These are phyloP conservation scores for Cantharis rufa DNA, from an alignment of 2,888 invertebrate genomes.

Conservation along the genomic window DNA sequence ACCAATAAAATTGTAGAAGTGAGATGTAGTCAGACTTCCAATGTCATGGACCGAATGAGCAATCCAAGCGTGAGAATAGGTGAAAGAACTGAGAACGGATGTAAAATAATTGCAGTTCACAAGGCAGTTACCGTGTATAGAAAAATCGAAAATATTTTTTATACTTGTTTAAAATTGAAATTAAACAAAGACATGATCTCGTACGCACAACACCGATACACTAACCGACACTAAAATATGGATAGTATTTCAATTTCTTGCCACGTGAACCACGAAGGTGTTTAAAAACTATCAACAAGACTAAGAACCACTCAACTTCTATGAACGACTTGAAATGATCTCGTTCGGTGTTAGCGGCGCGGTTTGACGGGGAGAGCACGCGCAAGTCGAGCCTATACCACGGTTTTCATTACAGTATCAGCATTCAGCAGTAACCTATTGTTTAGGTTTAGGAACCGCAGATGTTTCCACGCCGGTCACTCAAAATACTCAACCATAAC, in stretches of 20 bases:
- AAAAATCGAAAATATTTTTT: background rate
- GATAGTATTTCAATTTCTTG: constrained; percentile 23
- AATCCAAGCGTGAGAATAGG: constrained; percentile 10
- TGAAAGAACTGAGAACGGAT: constrained; percentile 18
- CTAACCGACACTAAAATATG: background rate
- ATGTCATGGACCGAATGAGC: constrained; percentile 12
- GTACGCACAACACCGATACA: background rate
- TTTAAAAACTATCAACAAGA: constrained; percentile 25
- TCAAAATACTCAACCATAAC: constrained; percentile 31
- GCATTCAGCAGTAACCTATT: constrained; percentile 28
- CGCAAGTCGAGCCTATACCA: constrained; percentile 38
- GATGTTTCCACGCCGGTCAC: constrained; percentile 36
- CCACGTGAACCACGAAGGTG: constrained; percentile 41
- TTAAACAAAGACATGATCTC: background rate
- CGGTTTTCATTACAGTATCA: constrained; percentile 37
- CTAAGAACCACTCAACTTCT: constrained; percentile 39
- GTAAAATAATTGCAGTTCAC: background rate
- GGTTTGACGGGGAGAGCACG: constrained; percentile 40
- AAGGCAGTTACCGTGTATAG: background rate
- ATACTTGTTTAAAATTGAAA: background rate
- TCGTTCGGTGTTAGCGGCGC: constrained; percentile 40
- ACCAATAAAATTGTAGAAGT: constrained; percentile 8
- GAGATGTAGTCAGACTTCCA: background rate
- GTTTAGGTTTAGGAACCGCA: constrained; percentile 37
- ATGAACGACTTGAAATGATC: constrained; percentile 48